Base-by-base conservation (phyloP, 1,140 invertebrate species). In the Oryzaephilus surinamensis region DNA sequence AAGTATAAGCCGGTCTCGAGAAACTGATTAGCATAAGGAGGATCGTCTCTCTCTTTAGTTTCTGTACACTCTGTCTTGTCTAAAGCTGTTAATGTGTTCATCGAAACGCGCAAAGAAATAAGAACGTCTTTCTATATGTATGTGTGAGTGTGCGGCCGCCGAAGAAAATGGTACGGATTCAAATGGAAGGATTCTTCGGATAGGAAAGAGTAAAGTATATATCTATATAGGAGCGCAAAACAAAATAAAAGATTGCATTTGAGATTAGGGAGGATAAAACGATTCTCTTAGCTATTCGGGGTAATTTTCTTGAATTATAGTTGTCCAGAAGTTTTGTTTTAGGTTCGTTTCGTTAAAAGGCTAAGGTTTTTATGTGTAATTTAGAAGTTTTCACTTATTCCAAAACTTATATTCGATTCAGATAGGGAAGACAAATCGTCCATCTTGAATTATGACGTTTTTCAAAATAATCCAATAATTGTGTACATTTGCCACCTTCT, bases 81-180 rank as follows among this genome's bases (percentile, higher is more conserved):
- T 43, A 39, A 43, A 48, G 40, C 46, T 51, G 50, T 49, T 51
- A 48, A 51, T 51, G 50, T 51, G 50, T 49, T 51, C 50, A 51
- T 51, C 50, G 46, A 37, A 35, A 19, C 37, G 35, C 21, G 34
- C 26, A 42, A 27, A 26, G 46, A 35, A 41, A 43, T 43, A 42
- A 42, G 40, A 33, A 42, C 40, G 41, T 43, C 34, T n/a, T n/a
- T n/a, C n/a, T n/a, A n/a, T n/a, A n/a, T n/a, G n/a, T n/a, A n/a
- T n/a, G n/a, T n/a, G n/a, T 43, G 39, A 50, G 44, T 44, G 32
- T n/a, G n/a, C n/a, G n/a, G n/a, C n/a, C n/a, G n/a, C n/a, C n/a
- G n/a, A n/a, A n/a, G n/a, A n/a, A n/a, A n/a, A n/a, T n/a, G n/a
- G n/a, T n/a, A n/a, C n/a, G n/a, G n/a, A n/a, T n/a, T n/a, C n/a